A percentile compares a stretch with the other conserved stretches of the same genome.
Evolutionary conservation across 2,113 vertebrate species (phyloP).

Genomic region (Arvicanthis niloticus): DNA sequence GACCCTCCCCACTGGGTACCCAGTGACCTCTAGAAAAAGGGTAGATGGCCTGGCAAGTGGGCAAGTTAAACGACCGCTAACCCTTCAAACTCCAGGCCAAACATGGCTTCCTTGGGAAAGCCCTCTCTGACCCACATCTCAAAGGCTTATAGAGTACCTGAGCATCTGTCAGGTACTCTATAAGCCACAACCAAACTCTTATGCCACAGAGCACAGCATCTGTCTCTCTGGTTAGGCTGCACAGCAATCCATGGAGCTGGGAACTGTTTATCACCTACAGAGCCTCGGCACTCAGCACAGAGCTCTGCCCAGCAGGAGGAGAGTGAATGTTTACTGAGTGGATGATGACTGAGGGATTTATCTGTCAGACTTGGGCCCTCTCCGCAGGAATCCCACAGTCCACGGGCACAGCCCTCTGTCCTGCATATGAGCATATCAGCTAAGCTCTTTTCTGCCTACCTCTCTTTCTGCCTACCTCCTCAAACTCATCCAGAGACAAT

Average conservation of each 20-base stretch:
- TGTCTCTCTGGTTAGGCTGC: neutral
- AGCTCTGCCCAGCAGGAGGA: neutral
- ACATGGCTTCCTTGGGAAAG: neutral
- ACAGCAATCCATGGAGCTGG: fast-evolving
- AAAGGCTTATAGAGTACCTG: fast-evolving
- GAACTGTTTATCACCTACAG: neutral
- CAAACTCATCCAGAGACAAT: neutral
- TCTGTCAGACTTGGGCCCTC: neutral
- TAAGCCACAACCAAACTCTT: neutral
- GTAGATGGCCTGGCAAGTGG: too few relatives aligned
- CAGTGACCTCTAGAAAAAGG: neutral
- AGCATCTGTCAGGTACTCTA: neutral
- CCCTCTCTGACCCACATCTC: neutral
- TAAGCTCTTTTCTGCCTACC: neutral
- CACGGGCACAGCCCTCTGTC: neutral
- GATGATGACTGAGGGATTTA: neutral
- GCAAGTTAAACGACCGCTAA: neutral
- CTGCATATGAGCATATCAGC: too few relatives aligned
- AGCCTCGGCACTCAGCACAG: neutral
- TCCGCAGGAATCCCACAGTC: neutral
- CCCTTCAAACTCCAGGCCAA: neutral
- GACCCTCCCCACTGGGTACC: neutral
- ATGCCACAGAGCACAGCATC: fast-evolving
- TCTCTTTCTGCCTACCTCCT: neutral
- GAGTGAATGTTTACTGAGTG: neutral